These are phyloP conservation scores for Neoniphon sammara DNA, from an alignment of 2,797 vertebrate species.

Conservation along the genomic window DNA sequence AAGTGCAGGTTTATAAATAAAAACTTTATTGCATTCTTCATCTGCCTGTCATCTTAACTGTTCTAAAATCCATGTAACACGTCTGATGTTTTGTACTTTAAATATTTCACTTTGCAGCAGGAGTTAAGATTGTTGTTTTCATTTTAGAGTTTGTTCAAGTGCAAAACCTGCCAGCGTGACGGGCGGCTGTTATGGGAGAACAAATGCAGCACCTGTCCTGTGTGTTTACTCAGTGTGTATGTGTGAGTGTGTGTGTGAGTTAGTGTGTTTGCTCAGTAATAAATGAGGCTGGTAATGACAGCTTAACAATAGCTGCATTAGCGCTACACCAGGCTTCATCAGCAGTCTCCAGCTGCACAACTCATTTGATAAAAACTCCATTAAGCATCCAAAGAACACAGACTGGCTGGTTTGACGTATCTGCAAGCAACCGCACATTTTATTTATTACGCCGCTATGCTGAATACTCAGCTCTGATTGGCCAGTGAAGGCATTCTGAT, in stretches of 20 bases:
- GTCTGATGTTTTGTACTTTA: too few relatives aligned
- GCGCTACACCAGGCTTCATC: conserved; percentile 41
- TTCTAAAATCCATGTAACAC: too few relatives aligned
- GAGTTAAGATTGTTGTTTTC: not conserved
- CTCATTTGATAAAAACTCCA: not conserved
- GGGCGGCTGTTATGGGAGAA: not conserved
- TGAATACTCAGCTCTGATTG: too few relatives aligned
- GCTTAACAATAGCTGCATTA: conserved; percentile 69
- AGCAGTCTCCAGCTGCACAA: conserved; percentile 36
- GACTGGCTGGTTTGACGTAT: not conserved
- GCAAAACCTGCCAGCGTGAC: conserved; percentile 33
- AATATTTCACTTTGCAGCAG: too few relatives aligned
- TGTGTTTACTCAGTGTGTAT: conserved; percentile 58
- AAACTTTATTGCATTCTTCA: too few relatives aligned
- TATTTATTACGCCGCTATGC: not conserved
- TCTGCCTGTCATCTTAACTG: too few relatives aligned
- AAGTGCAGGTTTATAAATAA: too few relatives aligned
- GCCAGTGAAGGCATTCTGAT: too few relatives aligned
- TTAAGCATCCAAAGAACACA: not conserved
- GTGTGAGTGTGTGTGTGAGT: conserved; percentile 5
- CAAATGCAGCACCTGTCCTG: conserved; percentile 64
- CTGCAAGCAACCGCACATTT: not conserved
- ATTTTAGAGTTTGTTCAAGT: too few relatives aligned
- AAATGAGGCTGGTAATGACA: conserved; percentile 66
- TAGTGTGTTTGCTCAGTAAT: conserved; percentile 56